Base-by-base conservation (phyloP, 2,888 invertebrate species). In the Oscheius onirici region DNA sequence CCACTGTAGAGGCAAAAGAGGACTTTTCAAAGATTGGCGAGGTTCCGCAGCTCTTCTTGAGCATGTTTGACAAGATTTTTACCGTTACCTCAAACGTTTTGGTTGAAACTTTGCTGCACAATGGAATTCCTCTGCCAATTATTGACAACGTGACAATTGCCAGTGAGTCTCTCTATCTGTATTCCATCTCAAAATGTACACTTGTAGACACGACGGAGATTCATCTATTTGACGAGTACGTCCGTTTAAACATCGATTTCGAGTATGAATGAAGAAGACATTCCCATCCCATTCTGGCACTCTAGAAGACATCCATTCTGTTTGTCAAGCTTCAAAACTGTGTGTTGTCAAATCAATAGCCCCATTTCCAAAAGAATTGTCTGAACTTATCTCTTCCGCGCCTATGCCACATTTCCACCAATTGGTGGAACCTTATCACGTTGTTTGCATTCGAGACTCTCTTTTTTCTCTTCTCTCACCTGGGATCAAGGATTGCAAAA, bases 71-170 rank as follows among this genome's bases (percentile, higher is more conserved):
- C 1, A 52, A 71, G 3, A 46, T 84, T 26, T 65, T 84, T 28
- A 68, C 74, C 8, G 69, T 83, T 55, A 70, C 84, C 10, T 69
- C 82, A 26, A 71, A 78, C 24, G 69, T 80, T 15, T 55, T 78
- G 0, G 74, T 79, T 6, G 71, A 79, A 6, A 72, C 79, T 0
- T 71, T 79, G 1, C 71, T 85, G 10, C 63, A 71, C 13, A 74
- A 81, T 1, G 85, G 85, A 13, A 71, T 85, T 13, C 84, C 83
- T 11, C 76, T 85, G 52, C 85, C 85, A 1, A 71, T 77, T 8
- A 72, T 81, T 24, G 84, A 85, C 58, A 85, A 85, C 72, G 75
- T 85, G 17, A 79, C 81, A 20, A 24, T 85, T 17, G 74, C 82
- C 20, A 75, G 79, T 74, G 52, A 69, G 70, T 13, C 13, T 28